These are phyloP conservation scores for Zygogramma bicolorata DNA, from an alignment of 2,888 invertebrate genomes.

Conservation along the genomic window DNA sequence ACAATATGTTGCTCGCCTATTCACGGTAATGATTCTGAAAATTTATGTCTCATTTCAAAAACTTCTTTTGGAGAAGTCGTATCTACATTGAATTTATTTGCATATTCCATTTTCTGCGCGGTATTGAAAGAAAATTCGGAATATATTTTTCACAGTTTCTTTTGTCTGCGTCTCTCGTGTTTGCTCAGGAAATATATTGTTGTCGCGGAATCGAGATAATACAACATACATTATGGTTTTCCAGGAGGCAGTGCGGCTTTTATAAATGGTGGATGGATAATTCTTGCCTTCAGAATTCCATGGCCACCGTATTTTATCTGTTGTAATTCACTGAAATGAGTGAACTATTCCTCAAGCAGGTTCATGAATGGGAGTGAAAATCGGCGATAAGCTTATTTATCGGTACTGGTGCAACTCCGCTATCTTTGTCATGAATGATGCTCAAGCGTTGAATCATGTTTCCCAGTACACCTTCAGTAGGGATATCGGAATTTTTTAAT, in stretches of 20 bases:
- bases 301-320: too few relatives aligned
- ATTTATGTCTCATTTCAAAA: slow-evolving; percentile 11
- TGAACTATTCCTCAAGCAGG: too few relatives aligned
- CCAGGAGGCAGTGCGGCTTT: background rate
- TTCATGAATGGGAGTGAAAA: too few relatives aligned
- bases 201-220: slow-evolving; percentile 4
- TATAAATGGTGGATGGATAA: too few relatives aligned
- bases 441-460: too few relatives aligned
- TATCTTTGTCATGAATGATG: too few relatives aligned
- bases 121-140: slow-evolving; percentile 16
- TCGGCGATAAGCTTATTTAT: too few relatives aligned
- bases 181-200: slow-evolving; percentile 13
- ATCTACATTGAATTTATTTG: slow-evolving; percentile 16
- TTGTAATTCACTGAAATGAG: too few relatives aligned
- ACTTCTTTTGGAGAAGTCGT: slow-evolving; percentile 10
- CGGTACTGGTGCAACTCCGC: too few relatives aligned
- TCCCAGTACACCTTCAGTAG: too few relatives aligned
- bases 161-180: slow-evolving; percentile 5
- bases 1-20: background rate
- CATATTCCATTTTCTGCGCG: slow-evolving; percentile 13
- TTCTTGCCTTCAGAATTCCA: too few relatives aligned
- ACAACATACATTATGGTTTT: slow-evolving; percentile 14
- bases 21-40: slow-evolving; percentile 13
- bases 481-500: too few relatives aligned
- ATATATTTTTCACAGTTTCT: slow-evolving; percentile 12